These are phyloP conservation scores for Cygnus olor DNA, from an alignment of 2,797 vertebrate genomes.

Conservation along the genomic window DNA sequence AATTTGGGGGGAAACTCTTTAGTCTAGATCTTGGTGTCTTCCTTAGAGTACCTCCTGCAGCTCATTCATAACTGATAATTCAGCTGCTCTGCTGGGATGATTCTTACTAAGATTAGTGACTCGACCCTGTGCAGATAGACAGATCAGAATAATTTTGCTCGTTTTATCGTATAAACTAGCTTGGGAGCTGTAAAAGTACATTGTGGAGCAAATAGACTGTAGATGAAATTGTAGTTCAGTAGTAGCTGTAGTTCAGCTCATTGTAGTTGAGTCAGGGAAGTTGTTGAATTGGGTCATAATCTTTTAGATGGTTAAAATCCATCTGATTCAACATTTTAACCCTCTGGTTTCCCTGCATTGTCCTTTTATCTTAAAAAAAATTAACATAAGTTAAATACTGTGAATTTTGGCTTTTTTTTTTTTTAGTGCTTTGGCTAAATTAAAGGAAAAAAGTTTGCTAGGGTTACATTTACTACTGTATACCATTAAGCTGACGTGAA, in stretches of 20 bases:
- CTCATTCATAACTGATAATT: neutral
- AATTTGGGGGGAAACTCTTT: neutral
- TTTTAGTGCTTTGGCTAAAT: neutral
- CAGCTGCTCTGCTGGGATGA: neutral
- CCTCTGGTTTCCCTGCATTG: neutral
- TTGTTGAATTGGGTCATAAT: neutral
- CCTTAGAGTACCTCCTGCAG: accelerated
- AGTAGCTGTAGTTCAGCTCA: too few species aligned
- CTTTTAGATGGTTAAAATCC: neutral
- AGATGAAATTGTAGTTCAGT: neutral
- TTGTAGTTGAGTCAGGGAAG: neutral
- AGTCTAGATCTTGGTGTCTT: neutral
- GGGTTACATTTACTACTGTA: neutral
- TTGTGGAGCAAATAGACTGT: neutral
- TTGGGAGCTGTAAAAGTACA: neutral
- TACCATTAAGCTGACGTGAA: neutral
- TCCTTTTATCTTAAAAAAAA: neutral
- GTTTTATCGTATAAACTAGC: neutral
- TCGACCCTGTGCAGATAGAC: neutral
- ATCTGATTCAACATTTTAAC: neutral
- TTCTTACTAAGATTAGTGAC: neutral
- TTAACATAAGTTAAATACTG: neutral
- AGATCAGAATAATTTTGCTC: neutral
- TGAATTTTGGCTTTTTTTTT: neutral
- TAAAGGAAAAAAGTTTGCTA: neutral